A percentile compares a stretch with the other conserved stretches of the same genome.
These are phyloP conservation scores for Girardinus metallicus DNA, from an alignment of 2,797 vertebrate species.

Conservation along the genomic window DNA sequence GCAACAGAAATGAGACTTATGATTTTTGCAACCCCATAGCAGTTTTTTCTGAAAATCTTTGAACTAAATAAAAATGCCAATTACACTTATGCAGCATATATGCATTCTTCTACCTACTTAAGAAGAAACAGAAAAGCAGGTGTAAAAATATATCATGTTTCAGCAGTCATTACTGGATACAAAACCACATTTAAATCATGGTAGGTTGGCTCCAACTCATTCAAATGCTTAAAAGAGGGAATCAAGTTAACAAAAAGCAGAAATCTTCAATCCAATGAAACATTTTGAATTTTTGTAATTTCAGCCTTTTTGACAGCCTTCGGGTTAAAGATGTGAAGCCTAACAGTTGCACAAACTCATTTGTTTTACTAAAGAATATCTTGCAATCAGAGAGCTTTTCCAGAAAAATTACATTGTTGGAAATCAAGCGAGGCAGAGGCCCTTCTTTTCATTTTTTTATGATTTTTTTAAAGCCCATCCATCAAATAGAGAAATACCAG, in stretches of 20 bases:
- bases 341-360: slow-evolving; percentile 40
- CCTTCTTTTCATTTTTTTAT: slow-evolving; percentile 51
- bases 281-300: neutral
- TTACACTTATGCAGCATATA: neutral
- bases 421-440: slow-evolving; percentile 60
- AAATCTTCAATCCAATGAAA: neutral
- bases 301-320: slow-evolving; percentile 38
- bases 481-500: slow-evolving; percentile 74
- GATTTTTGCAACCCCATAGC: neutral
- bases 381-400: slow-evolving; percentile 71
- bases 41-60: neutral
- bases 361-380: slow-evolving; percentile 65
- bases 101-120: neutral
- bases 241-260: neutral
- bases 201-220: neutral
- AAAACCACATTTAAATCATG: neutral
- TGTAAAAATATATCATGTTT: neutral
- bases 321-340: slow-evolving; percentile 38
- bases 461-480: slow-evolving; percentile 58
- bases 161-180: neutral
- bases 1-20: neutral
- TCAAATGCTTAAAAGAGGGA: neutral
- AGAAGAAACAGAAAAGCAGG: neutral
- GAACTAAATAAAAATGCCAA: neutral
- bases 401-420: slow-evolving; percentile 61